Evolutionary conservation across 2,797 vertebrate genomes (phyloP), one percentile per base, ranked within the genome.

Genomic region (Trematomus bernacchii): DNA sequence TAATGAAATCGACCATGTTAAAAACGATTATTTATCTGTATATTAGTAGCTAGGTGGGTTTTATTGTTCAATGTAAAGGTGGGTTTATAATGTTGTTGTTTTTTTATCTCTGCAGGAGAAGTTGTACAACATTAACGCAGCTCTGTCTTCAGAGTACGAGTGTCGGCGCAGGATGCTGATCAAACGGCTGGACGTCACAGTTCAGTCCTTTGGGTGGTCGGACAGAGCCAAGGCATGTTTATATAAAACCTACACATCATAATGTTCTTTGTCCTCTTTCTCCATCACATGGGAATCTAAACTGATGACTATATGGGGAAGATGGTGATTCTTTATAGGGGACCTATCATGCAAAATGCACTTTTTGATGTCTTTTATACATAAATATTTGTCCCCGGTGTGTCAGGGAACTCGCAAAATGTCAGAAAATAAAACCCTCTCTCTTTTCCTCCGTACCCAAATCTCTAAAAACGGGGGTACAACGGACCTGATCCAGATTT

Each of bases 121-220:
- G 70, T 58, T 99, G 87, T 94, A 95, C 80, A 91, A 89, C 90
- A 96, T 99, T 73, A 99, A 98, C 42, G 55, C 88, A 0, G 88
- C 89, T 59, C 95, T 99, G 82, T 89, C 89, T 3, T 94, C 92
- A 3, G 97, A 99, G 89, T 99, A 99, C 1, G 97, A 99, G 76
- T 97, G 97, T 85, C 97, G 98, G 1, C 93, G 97, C 18, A 94
- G 96, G 76, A 98, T 99, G 98, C 85, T 99, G 87, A 96, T 99
- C 92, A 99, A 99, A 66, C 95, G 98, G 0, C 93, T 99, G 14
- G 98, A 99, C 50, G 98, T 99, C 73, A 99, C 98, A 0, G 93
- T 99, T 23, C 97, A 99, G 92, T 99, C 98, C 1, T 99, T 99
- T 46, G 96, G 98, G 2, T 99, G 98, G 98, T 99, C 98, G 2